Evolutionary conservation across 2,113 vertebrate species (phyloP).

Genomic region (Drymodes brunneopygia): DNA sequence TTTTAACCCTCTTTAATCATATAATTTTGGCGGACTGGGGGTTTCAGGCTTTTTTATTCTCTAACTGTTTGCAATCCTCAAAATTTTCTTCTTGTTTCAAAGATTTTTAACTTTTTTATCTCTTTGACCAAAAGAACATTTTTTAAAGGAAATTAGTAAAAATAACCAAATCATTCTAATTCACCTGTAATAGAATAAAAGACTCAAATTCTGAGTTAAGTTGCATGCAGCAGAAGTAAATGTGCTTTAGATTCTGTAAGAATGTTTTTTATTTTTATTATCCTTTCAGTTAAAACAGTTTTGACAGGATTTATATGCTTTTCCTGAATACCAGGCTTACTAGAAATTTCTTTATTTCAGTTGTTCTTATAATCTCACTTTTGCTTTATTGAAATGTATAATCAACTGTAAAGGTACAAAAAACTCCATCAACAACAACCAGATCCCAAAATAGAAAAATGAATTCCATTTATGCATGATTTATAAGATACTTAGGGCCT

Average conservation of each 20-base stretch:
- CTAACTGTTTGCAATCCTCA: not conserved
- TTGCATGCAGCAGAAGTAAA: not conserved
- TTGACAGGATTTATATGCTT: not conserved
- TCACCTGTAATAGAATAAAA: not conserved
- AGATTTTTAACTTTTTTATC: not conserved
- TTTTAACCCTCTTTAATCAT: not conserved
- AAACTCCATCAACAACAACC: rapidly evolving
- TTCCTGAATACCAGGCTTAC: not conserved
- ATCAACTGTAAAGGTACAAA: not conserved
- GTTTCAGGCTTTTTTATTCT: not conserved
- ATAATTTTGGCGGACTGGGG: not conserved
- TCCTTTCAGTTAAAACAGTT: not conserved
- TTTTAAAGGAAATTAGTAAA: not conserved
- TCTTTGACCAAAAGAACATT: not conserved
- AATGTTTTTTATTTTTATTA: not conserved
- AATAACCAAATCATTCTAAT: not conserved
- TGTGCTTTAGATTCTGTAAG: not conserved
- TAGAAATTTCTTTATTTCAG: not conserved
- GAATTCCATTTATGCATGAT: not conserved
- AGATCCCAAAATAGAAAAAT: not conserved
- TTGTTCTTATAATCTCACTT: not conserved
- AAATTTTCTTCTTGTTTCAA: not conserved
- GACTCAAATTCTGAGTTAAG: not conserved
- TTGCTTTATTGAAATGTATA: not conserved
- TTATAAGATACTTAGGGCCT: not conserved